Base-by-base conservation (phyloP, 2,113 vertebrate species). In the Telmatochromis sp. region DNA sequence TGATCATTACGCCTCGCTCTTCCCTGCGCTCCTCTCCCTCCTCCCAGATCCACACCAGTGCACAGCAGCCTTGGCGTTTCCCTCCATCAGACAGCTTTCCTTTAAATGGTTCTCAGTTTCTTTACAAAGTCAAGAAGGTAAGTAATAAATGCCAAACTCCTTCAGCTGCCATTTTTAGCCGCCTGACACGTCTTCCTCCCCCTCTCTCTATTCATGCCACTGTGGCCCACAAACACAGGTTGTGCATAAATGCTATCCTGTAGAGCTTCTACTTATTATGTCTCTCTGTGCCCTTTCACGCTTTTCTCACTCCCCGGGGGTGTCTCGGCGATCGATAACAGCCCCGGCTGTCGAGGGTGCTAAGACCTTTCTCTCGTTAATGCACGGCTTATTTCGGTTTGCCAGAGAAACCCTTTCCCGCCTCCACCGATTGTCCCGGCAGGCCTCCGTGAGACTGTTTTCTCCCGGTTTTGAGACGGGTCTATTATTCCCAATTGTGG, bases 351-450 rank as follows among this genome's bases (percentile, higher is more conserved):
- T 79, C 5, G 84, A 90, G 81, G 92, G 92, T 89, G 92, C 92
- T 82, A 94, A 94, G 91, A 89, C 90, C 94, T 94, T 94, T 93
- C 90, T 92, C 75, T 93, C 65, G 81, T 92, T 93, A 92, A 91
- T 83, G 80, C 89, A 6, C 40, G 7, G 82, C 86, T 90, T 88
- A 23, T 86, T 89, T 21, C 57, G 2, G 87, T 88, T 89, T 87
- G 89, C 88, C 87, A 68, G 85, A 83, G 83, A 88, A 89, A 82
- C 35, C 80, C 86, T 42, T 40, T 78, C 78, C 78, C 81, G 87
- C 89, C 89, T 85, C 87, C 82, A 23, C 42, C 40, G 11, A 15
- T 21, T 2, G 53, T 88, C 89, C 89, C 86, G 58, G 23, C 65
- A 73, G 89, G 79, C 78, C 81, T 51, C 57, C 11, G 4, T 9